Base-by-base conservation (phyloP, 2,797 vertebrate genomes). In the Leuciscus waleckii region DNA sequence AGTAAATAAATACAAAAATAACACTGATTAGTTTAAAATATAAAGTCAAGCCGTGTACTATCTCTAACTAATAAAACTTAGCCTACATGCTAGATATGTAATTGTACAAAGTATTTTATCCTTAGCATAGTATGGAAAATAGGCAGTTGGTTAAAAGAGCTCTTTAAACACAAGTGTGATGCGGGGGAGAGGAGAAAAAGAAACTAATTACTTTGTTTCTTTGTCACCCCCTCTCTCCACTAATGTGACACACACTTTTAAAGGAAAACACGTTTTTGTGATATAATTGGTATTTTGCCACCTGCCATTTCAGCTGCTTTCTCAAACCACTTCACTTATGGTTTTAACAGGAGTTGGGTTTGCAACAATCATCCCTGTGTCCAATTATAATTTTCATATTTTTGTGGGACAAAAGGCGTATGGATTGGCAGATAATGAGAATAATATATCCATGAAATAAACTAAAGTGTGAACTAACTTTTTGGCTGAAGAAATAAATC, bases 211-310 rank as follows among this genome's bases (percentile, higher is more conserved):
- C 93, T 93, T 92, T 90, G 84, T 75, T 91, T 91, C 92, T 93
- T 93, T 92, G 92, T 92, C 91, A 90, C 61, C 49, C 39, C 92
- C 86, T 92, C 90, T 92, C 87, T 86, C 87, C 90, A 91, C 91
- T 92, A 93, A 93, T 92, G 90, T 91, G 89, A 92, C 91, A 69
- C n/a, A 89, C 86, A 88, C 90, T 91, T 91, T 91, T 87, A 90
- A 93, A 89, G 92, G 90, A 90, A 88, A 88, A 89, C 90, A 91
- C 86, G 90, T 91, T 93, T 93, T 92, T 90, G 90, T 88, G 78
- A 79, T 91, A 93, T 94, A 94, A 94, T 93, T 93, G 91, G 91
- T 92, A 92, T 93, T 94, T 92, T 90, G 91, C 90, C 92, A 93
- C 91, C 92, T 93, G 92, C 91, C 91, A 91, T 91, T 90, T 93